Conservation (phyloP, 2,113 vertebrate genomes). For the Ictalurus furcatus region DNA sequence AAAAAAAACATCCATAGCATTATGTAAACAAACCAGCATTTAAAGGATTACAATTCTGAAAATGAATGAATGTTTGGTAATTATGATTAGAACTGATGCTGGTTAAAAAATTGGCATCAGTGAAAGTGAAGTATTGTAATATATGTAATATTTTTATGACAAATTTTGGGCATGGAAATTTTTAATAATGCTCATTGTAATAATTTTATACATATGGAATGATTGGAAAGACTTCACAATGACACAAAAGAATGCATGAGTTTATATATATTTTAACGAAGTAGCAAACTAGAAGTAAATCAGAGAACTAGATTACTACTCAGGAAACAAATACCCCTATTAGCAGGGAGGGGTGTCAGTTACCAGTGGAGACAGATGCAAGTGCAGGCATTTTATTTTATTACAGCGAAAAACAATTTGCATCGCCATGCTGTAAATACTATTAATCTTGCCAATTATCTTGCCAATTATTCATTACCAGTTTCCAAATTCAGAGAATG, state of each 20-base stretch:
- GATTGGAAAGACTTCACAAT: neutral
- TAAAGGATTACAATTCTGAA: too few species aligned
- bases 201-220: neutral
- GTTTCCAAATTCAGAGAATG: slow-evolving; percentile 69
- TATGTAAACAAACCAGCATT: too few species aligned
- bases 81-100: too few species aligned
- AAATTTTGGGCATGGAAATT: too few species aligned
- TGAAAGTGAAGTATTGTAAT: too few species aligned
- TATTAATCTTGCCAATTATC: slow-evolving; percentile 72
- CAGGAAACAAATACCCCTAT: neutral
- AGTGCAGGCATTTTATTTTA: neutral
- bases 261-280: neutral
- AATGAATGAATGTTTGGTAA: too few species aligned
- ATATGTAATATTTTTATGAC: too few species aligned
- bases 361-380: neutral
- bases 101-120: too few species aligned
- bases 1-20: too few species aligned
- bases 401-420: slow-evolving; percentile 67
- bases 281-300: neutral
- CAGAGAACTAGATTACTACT: neutral
- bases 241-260: neutral
- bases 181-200: too few species aligned
- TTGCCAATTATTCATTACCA: slow-evolving; percentile 67
- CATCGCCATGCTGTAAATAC: slow-evolving; percentile 75
- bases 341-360: neutral